Conservation (phyloP, 2,888 invertebrate genomes). For the Teleogryllus oceanicus region DNA sequence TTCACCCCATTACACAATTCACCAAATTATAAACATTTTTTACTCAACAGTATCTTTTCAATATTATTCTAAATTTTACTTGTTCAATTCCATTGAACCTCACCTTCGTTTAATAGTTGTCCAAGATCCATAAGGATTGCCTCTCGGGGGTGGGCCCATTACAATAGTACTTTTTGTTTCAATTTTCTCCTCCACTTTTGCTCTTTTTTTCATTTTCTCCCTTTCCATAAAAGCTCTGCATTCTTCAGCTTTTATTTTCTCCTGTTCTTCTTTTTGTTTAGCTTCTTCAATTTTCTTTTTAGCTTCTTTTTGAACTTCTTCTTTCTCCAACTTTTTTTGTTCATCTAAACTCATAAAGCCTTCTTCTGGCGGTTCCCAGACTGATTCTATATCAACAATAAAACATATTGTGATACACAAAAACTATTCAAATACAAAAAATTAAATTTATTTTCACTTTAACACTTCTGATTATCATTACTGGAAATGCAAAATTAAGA, state of each 20-base stretch:
- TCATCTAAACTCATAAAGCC: conserved; percentile 66
- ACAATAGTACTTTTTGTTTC: conserved; percentile 47
- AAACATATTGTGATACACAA: conserved; percentile 7
- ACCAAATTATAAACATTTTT: no score
- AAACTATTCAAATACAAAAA: no score
- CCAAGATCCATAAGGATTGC: conserved; percentile 75
- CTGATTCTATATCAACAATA: conserved; percentile 58
- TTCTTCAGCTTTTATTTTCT: conserved; percentile 45
- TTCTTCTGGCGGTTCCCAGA: conserved; percentile 71
- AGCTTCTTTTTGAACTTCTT: conserved; percentile 50
- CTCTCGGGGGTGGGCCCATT: conserved; percentile 59
- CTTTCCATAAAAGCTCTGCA: conserved; percentile 42
- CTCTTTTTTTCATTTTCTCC: conserved; percentile 45
- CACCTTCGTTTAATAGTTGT: conserved; percentile 54
- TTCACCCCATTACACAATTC: no score
- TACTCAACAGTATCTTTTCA: no score
- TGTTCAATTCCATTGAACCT: no score
- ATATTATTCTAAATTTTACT: no score
- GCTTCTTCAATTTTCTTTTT: conserved; percentile 48
- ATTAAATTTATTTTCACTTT: no score
- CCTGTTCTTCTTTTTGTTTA: conserved; percentile 41
- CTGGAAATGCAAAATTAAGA: no score
- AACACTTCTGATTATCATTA: no score
- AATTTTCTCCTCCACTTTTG: conserved; percentile 50
- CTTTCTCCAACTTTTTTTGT: conserved; percentile 56